These are phyloP conservation scores for Potamarius usumacintae DNA, from an alignment of 2,113 vertebrate genomes.

Conservation along the genomic window DNA sequence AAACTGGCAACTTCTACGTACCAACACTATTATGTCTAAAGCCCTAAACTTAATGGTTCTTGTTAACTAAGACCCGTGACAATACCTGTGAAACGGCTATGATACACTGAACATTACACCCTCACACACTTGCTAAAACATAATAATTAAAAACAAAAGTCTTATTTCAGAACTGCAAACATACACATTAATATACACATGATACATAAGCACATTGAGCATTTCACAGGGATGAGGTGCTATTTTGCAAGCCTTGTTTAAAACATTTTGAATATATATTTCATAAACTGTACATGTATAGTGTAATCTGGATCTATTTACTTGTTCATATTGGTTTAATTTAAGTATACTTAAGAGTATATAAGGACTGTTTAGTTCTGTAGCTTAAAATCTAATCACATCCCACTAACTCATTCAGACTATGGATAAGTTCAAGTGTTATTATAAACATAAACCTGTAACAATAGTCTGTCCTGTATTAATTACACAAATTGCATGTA, in stretches of 20 bases:
- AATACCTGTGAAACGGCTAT: constrained; percentile 47
- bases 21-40: constrained; percentile 32
- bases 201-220: constrained; percentile 59
- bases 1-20: background rate
- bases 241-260: constrained; percentile 59
- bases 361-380: constrained; percentile 34
- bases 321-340: background rate
- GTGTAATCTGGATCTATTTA: constrained; percentile 55
- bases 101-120: constrained; percentile 51
- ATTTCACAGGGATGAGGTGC: constrained; percentile 67
- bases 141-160: constrained; percentile 30
- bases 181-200: constrained; percentile 53
- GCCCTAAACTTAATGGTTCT: constrained; percentile 30
- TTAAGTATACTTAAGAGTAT: constrained; percentile 29
- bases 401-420: constrained; percentile 26
- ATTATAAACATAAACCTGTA: constrained; percentile 28
- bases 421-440: constrained; percentile 16
- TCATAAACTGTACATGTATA: constrained; percentile 63
- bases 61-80: constrained; percentile 48
- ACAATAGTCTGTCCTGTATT: constrained; percentile 26
- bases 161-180: constrained; percentile 40
- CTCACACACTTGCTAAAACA: constrained; percentile 42
- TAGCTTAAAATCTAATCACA: constrained; percentile 20
- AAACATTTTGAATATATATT: constrained; percentile 64
- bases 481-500: constrained; percentile 16